A percentile compares a stretch with the other conserved stretches of the same genome.
Conservation (phyloP, 2,888 invertebrate species). For the Sicus ferrugineus region DNA sequence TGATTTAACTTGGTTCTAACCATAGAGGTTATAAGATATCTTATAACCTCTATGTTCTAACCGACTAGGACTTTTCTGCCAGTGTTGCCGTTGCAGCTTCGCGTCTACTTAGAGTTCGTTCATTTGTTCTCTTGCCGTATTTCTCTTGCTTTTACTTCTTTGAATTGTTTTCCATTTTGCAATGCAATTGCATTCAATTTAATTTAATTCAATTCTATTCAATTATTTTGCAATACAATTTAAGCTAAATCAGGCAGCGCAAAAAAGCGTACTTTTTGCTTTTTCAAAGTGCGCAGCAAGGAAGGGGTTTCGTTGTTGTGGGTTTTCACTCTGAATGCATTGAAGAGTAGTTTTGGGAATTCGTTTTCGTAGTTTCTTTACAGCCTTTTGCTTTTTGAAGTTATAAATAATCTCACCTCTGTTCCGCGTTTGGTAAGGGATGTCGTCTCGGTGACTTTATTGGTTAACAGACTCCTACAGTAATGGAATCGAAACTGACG, state of each 20-base stretch:
- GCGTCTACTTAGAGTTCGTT: background rate
- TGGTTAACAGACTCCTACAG: constrained; percentile 5
- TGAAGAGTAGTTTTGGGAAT: constrained; percentile 31
- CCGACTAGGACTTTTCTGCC: no score
- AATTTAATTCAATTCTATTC: constrained; percentile 39
- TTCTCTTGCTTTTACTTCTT: constrained; percentile 33
- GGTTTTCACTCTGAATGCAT: constrained; percentile 29
- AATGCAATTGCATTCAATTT: constrained; percentile 40
- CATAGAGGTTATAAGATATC: no score
- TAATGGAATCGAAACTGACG: constrained; percentile 6
- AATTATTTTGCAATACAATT: constrained; percentile 49
- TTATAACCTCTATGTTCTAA: no score
- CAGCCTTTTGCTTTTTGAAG: background rate
- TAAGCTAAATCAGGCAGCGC: constrained; percentile 42
- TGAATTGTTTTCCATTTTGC: constrained; percentile 44
- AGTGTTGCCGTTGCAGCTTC: background rate
- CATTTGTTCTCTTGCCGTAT: background rate
- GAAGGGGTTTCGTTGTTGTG: background rate
- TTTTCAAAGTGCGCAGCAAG: background rate
- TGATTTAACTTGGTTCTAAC: no score
- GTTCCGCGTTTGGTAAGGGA: constrained; percentile 7
- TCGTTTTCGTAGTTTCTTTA: constrained; percentile 24
- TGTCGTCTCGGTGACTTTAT: constrained; percentile 7
- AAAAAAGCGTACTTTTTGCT: constrained; percentile 20
- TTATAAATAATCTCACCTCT: constrained; percentile 34